Conservation (phyloP, 2,113 vertebrate species). For the Mus spicilegus region DNA sequence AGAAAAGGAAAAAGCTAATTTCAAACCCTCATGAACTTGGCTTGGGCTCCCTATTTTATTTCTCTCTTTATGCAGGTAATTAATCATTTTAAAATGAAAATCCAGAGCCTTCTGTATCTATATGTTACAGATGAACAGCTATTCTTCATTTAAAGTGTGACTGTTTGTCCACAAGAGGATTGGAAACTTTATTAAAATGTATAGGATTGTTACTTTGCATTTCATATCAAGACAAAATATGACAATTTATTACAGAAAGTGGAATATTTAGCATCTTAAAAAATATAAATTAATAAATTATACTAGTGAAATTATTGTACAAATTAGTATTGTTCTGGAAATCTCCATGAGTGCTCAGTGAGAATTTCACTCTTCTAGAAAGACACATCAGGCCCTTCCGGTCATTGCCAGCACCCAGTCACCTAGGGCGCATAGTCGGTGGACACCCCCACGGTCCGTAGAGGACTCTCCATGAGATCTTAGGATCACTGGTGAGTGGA, state of each 20-base stretch:
- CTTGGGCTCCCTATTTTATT: slow-evolving; percentile 70
- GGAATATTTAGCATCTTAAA: slow-evolving; percentile 4
- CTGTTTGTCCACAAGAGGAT: slow-evolving; percentile 57
- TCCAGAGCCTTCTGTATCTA: slow-evolving; percentile 58
- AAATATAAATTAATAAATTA: slow-evolving; percentile 61
- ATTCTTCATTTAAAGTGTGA: slow-evolving; percentile 70
- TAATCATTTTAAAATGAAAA: slow-evolving; percentile 74
- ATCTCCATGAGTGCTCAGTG: background rate
- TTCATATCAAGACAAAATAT: slow-evolving; percentile 59
- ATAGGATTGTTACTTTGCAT: slow-evolving; percentile 61
- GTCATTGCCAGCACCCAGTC: too few relatives aligned
- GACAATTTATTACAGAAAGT: slow-evolving; percentile 48
- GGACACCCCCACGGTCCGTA: too few relatives aligned
- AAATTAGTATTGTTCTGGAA: slow-evolving; percentile 27
- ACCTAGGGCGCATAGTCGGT: too few relatives aligned
- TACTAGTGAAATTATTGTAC: slow-evolving; percentile 23
- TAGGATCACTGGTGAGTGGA: too few relatives aligned
- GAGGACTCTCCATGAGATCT: too few relatives aligned
- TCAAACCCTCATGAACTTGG: slow-evolving; percentile 65
- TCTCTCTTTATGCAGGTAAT: slow-evolving; percentile 72
- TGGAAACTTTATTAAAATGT: slow-evolving; percentile 69
- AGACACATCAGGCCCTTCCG: background rate
- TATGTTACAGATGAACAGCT: slow-evolving; percentile 21
- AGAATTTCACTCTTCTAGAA: slow-evolving; percentile 26
- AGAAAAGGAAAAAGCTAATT: slow-evolving; percentile 73